Conservation (phyloP, 37 sponge, comb jelly and placozoan genomes). For the Aplysina aerophoba region DNA sequence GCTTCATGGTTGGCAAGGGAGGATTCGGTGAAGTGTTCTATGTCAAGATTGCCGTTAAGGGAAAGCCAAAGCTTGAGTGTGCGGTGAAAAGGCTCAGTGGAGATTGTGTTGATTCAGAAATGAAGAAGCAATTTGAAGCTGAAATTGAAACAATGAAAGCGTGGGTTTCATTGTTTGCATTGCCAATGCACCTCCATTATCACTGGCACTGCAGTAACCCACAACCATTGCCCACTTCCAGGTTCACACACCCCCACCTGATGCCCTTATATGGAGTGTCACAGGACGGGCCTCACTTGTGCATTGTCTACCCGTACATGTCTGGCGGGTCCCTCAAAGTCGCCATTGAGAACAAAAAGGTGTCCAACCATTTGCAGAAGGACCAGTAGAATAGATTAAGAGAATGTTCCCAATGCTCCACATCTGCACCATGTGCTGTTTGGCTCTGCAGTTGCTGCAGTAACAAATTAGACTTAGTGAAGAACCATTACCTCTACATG, state of each 20-base stretch:
- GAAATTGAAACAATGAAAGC: constrained; percentile 16
- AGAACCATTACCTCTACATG: too few relatives aligned
- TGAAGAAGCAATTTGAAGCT: not conserved
- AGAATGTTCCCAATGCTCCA: not conserved
- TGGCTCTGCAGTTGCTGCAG: not conserved
- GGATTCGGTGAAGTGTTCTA: constrained; percentile 25
- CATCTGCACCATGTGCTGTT: not conserved
- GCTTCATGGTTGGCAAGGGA: constrained; percentile 15
- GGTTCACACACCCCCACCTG: constrained; percentile 5
- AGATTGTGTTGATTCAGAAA: not conserved
- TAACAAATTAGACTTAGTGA: too few relatives aligned
- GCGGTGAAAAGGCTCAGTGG: not conserved
- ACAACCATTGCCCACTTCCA: not conserved
- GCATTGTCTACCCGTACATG: constrained; percentile 14
- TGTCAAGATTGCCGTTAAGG: not conserved
- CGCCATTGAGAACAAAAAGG: not conserved
- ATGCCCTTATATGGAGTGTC: constrained; percentile 21
- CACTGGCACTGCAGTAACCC: not conserved
- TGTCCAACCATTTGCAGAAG: too few relatives aligned
- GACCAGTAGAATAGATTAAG: not conserved
- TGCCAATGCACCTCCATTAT: not conserved
- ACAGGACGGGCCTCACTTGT: not conserved
- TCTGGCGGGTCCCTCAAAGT: not conserved
- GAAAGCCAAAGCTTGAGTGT: constrained; percentile 4
- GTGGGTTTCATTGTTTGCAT: not conserved